A percentile compares a stretch with the other conserved stretches of the same genome.
Conservation (phyloP, 2,888 invertebrate species). For the Pammene fasciana region DNA sequence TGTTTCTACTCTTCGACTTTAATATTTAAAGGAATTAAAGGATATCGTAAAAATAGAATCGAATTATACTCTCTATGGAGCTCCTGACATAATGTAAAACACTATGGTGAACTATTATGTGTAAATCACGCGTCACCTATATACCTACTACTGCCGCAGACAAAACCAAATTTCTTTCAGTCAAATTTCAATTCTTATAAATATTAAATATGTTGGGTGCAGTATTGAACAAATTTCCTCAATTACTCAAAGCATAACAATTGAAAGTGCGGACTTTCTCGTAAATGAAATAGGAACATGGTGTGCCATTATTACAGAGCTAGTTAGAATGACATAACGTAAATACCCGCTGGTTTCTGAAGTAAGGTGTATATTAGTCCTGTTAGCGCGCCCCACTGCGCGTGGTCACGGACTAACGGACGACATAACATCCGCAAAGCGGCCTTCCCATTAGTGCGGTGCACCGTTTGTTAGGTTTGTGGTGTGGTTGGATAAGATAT, state of each 20-base stretch:
- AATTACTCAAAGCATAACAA: background rate
- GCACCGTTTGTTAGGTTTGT: constrained; percentile 17
- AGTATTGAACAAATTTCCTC: no score
- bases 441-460: constrained; percentile 42
- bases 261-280: background rate
- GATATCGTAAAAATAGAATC: no score
- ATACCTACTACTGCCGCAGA: no score
- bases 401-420: constrained; percentile 39
- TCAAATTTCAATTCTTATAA: no score
- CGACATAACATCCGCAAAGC: constrained; percentile 43
- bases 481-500: constrained; percentile 39
- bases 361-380: constrained; percentile 18
- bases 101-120: no score
- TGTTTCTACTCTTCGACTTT: no score
- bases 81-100: no score
- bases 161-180: no score
- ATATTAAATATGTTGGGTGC: no score
- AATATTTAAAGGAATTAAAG: no score
- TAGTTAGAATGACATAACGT: constrained; percentile 17
- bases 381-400: constrained; percentile 30
- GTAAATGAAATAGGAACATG: constrained; percentile 3
- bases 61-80: no score
- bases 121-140: no score
- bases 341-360: constrained; percentile 2
- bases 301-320: background rate